Conservation (phyloP, 2,113 vertebrate genomes). For the Ageneiosus marmoratus region DNA sequence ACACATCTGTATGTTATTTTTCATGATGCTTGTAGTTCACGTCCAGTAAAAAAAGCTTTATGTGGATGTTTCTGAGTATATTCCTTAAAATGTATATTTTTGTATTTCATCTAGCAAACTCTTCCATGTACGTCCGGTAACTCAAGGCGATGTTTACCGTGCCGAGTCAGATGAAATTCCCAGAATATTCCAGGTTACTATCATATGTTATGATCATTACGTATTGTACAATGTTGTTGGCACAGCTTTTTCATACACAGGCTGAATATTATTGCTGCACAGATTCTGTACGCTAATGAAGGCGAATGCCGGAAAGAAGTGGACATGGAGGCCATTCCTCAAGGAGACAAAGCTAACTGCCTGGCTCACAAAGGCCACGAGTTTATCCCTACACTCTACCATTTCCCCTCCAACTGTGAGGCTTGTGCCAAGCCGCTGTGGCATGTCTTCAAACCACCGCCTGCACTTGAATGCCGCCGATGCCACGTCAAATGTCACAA, state of each 20-base stretch:
- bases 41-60: neutral
- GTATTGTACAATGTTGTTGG: neutral
- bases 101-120: conserved; percentile 79
- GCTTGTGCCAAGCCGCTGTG: conserved; percentile 97
- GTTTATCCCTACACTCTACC: conserved; percentile 97
- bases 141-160: conserved; percentile 97
- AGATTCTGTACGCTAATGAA: conserved; percentile 99
- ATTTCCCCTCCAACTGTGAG: conserved; percentile 97
- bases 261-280: conserved; percentile 12
- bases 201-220: too few relatives aligned
- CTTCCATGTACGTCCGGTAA: conserved; percentile 97
- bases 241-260: neutral
- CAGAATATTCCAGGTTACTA: conserved; percentile 94
- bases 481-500: conserved; percentile 99
- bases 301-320: conserved; percentile 95
- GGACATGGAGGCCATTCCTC: conserved; percentile 86
- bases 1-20: neutral
- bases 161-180: conserved; percentile 98
- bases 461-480: conserved; percentile 92
- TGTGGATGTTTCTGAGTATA: neutral
- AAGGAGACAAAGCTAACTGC: conserved; percentile 93
- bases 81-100: neutral
- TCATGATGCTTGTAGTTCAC: neutral
- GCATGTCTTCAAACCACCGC: conserved; percentile 97
- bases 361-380: conserved; percentile 97